Evolutionary conservation across 2,888 invertebrate genomes (phyloP).

Genomic region (Nymphalis polychloros): DNA sequence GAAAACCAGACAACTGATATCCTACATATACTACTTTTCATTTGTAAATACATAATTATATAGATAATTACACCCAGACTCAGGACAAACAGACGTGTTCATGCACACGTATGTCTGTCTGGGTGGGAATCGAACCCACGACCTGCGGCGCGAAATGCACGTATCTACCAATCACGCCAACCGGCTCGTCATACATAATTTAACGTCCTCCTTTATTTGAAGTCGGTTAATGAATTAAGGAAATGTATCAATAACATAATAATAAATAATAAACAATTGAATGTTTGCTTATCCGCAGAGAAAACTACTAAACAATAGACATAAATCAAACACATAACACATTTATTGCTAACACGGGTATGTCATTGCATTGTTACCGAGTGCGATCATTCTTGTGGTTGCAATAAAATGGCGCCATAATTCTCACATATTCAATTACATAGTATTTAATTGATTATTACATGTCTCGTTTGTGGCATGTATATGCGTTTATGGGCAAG

Average conservation of each 20-base stretch:
- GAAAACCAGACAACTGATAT: no score
- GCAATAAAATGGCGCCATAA: slow-evolving; percentile 18
- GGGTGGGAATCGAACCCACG: no score
- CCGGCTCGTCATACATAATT: no score
- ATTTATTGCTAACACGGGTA: slow-evolving; percentile 17
- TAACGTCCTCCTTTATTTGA: no score
- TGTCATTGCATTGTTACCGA: slow-evolving; percentile 26
- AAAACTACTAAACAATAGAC: slow-evolving; percentile 15
- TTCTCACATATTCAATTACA: slow-evolving; percentile 21
- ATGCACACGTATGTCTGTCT: no score
- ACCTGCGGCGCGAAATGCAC: no score
- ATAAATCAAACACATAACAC: slow-evolving; percentile 29
- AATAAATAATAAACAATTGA: slow-evolving; percentile 8
- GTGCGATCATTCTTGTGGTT: slow-evolving; percentile 20
- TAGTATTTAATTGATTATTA: slow-evolving; percentile 11
- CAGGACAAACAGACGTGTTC: no score
- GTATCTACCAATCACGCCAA: no score
- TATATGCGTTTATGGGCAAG: slow-evolving; percentile 2
- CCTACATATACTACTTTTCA: no score
- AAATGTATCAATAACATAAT: slow-evolving; percentile 3
- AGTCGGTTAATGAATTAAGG: not conserved
- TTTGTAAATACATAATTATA: no score
- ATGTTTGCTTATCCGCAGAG: slow-evolving; percentile 18
- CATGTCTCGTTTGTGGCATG: not conserved
- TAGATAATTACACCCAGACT: no score